phyloP scores from a whole-genome alignment of 1,140 invertebrate species.

The Zaprionus tsacasi region DNA sequence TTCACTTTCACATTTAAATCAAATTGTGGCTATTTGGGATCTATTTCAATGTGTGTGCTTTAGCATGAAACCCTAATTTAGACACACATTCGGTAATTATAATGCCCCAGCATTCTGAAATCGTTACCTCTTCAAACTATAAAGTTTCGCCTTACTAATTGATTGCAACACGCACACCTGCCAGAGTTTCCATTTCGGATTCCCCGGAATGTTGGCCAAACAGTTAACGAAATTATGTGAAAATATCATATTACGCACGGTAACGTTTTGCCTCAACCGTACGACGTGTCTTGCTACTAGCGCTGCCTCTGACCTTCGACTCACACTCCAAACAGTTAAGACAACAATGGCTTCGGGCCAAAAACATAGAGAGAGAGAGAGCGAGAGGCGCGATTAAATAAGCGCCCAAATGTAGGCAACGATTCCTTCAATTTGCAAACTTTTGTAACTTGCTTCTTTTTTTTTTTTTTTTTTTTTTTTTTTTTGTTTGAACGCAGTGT shows the following conservation, averaged over 20 bases:
- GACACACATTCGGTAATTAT: neutral
- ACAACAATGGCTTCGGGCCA: slow-evolving; percentile 6
- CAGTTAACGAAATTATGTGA: slow-evolving; percentile 8
- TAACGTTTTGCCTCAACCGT: neutral
- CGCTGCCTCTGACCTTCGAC: neutral
- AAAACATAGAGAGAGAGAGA: neutral
- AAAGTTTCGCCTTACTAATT: slow-evolving; percentile 6
- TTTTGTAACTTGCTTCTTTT: neutral
- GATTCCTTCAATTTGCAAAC: neutral
- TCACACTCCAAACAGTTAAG: neutral
- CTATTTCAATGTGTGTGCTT: neutral
- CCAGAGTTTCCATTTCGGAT: neutral
- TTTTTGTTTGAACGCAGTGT: neutral
- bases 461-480: neutral
- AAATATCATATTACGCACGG: slow-evolving; percentile 3
- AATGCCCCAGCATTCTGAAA: neutral
- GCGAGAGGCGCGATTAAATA: slow-evolving; percentile 8
- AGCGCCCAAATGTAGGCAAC: slow-evolving; percentile 16
- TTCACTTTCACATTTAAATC: slow-evolving; percentile 2
- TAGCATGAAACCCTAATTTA: neutral
- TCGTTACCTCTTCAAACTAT: neutral
- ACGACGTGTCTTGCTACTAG: neutral
- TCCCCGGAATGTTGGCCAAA: neutral
- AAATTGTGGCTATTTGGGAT: neutral
- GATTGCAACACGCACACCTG: slow-evolving; percentile 1